Evolutionary conservation across 2,888 invertebrate species (phyloP).

Genomic region (Drosophila quasianomalipes): DNA sequence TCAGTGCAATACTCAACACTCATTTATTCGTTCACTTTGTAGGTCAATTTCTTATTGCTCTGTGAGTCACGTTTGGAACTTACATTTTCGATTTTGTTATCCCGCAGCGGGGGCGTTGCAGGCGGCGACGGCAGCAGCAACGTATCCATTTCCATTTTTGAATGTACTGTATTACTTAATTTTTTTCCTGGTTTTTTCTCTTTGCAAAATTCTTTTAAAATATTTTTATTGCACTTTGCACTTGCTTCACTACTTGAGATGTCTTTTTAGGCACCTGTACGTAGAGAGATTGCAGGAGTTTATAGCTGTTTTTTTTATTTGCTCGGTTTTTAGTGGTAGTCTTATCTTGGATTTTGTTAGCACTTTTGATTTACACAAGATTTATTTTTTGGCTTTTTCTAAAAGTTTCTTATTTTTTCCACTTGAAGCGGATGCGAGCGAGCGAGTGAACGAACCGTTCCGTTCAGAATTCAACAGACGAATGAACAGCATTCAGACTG

Average conservation of each 20-base stretch:
- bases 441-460: conserved; percentile 75
- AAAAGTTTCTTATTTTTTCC: conserved; percentile 36
- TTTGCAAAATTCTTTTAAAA: conserved; percentile 6
- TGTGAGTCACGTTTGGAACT: conserved; percentile 76
- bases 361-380: conserved; percentile 46
- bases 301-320: conserved; percentile 28
- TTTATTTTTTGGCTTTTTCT: conserved; percentile 31
- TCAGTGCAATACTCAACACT: conserved; percentile 26
- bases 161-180: conserved; percentile 10
- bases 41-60: conserved; percentile 51
- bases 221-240: conserved; percentile 54
- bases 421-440: conserved; percentile 47
- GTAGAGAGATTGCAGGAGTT: conserved; percentile 8
- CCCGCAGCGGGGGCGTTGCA: conserved; percentile 90
- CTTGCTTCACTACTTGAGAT: conserved; percentile 32
- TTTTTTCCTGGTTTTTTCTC: conserved; percentile 4
- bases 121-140: conserved; percentile 88
- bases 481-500: conserved; percentile 82
- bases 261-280: conserved; percentile 39
- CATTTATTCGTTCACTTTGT: conserved; percentile 44
- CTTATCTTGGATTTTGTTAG: conserved; percentile 40
- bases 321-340: conserved; percentile 28
- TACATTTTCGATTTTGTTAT: conserved; percentile 84
- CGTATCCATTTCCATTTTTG: conserved; percentile 83
- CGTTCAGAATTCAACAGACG: conserved; percentile 85